A percentile compares a stretch with the other conserved stretches of the same genome.
These are phyloP conservation scores for Myiotriccus ornatus DNA, from an alignment of 2,797 vertebrate species.

Conservation along the genomic window DNA sequence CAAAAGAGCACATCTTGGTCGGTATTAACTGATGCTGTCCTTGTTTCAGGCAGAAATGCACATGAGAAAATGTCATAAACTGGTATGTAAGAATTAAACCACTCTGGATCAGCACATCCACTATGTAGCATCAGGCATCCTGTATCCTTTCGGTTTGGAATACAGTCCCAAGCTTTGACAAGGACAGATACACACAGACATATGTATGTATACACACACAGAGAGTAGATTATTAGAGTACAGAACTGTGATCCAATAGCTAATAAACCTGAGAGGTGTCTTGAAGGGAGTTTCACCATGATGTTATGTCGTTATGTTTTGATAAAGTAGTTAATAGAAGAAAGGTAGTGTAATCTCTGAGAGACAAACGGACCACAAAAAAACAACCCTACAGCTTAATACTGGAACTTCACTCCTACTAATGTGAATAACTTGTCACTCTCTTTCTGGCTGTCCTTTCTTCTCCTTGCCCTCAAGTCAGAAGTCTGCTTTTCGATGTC, in stretches of 20 bases:
- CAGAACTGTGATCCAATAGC: background rate
- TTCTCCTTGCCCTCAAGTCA: background rate
- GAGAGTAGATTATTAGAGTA: background rate
- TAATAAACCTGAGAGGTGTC: background rate
- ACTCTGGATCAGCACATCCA: background rate
- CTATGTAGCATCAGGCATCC: background rate
- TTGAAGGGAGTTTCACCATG: background rate
- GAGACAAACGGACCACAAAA: background rate
- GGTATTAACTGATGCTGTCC: background rate
- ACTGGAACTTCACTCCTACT: background rate
- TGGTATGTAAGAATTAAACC: background rate
- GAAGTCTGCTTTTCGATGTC: background rate
- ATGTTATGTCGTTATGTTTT: background rate
- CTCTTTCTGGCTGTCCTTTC: background rate
- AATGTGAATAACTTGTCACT: background rate
- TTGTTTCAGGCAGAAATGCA: background rate
- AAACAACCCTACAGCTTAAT: background rate
- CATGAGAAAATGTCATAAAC: background rate
- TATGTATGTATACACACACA: background rate
- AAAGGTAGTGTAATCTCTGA: background rate
- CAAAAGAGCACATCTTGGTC: rapidly evolving
- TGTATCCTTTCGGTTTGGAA: rapidly evolving
- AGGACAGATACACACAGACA: background rate
- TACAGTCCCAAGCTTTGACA: background rate
- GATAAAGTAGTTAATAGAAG: background rate